Conservation (phyloP, 2,113 vertebrate species). For the Rhynchomys soricoides region DNA sequence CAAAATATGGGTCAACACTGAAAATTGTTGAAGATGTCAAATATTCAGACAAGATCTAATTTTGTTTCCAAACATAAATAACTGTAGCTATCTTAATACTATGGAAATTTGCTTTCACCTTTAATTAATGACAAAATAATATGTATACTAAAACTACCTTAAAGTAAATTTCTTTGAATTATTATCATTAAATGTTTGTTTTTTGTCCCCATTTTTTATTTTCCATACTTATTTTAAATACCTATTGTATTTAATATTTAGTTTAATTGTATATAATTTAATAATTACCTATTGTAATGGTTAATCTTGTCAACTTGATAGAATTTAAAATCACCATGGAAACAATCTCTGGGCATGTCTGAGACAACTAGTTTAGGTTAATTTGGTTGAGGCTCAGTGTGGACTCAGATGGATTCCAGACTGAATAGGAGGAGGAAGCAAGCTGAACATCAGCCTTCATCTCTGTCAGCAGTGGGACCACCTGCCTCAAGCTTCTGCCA, state of each 20-base stretch:
- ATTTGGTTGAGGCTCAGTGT: neutral
- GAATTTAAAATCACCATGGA: neutral
- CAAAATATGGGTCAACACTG: neutral
- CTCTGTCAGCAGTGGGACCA: neutral
- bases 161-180: neutral
- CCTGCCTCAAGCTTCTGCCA: neutral
- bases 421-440: neutral
- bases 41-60: neutral
- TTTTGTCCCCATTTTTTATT: neutral
- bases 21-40: neutral
- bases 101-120: neutral
- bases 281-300: neutral
- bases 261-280: too few relatives aligned
- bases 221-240: neutral
- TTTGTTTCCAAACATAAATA: neutral
- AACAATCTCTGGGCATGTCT: neutral
- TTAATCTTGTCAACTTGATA: neutral
- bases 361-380: neutral
- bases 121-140: neutral
- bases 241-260: too few relatives aligned
- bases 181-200: neutral
- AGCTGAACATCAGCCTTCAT: neutral
- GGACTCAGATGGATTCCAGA: neutral
- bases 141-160: neutral
- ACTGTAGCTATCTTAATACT: neutral